A percentile compares a stretch with the other conserved stretches of the same genome.
Evolutionary conservation across 2,888 invertebrate species (phyloP).

Genomic region (Odontomyia ornata): DNA sequence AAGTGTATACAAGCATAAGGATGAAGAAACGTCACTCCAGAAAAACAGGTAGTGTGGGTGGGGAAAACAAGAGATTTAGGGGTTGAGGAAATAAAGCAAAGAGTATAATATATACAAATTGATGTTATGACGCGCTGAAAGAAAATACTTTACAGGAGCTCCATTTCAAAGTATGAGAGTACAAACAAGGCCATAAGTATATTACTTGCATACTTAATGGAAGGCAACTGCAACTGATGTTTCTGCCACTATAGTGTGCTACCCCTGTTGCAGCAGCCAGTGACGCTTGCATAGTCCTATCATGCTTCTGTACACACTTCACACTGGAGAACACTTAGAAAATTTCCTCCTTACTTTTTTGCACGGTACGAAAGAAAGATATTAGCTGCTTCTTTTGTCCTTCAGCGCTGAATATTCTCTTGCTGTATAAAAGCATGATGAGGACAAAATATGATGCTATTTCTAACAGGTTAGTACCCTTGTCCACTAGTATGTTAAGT

Average conservation of each 20-base stretch:
- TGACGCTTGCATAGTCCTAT: background rate
- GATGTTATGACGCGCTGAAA: background rate
- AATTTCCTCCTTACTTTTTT: slow-evolving; percentile 27
- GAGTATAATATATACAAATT: background rate
- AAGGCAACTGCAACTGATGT: background rate
- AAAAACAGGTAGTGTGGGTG: slow-evolving; percentile 24
- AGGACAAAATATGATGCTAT: background rate
- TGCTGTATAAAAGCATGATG: background rate
- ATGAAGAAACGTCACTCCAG: slow-evolving; percentile 1
- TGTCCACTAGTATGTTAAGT: slow-evolving; percentile 36
- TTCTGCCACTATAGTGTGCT: no score
- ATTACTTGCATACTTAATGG: slow-evolving; percentile 35
- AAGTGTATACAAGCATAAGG: slow-evolving; percentile 10
- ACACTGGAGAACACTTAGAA: slow-evolving; percentile 11
- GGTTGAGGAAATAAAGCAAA: no score
- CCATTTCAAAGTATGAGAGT: slow-evolving; percentile 9
- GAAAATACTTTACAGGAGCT: slow-evolving; percentile 5
- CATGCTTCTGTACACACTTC: background rate
- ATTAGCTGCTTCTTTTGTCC: slow-evolving; percentile 7
- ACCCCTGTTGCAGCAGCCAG: background rate
- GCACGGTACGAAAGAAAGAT: background rate
- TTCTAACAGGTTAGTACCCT: slow-evolving; percentile 10
- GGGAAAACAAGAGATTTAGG: no score
- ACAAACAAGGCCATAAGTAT: slow-evolving; percentile 20
- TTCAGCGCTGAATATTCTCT: background rate